A percentile compares a stretch with the other conserved stretches of the same genome.
These are phyloP conservation scores for Probaryconus sp. DNA, from an alignment of 1,140 invertebrate genomes.

Conservation along the genomic window DNA sequence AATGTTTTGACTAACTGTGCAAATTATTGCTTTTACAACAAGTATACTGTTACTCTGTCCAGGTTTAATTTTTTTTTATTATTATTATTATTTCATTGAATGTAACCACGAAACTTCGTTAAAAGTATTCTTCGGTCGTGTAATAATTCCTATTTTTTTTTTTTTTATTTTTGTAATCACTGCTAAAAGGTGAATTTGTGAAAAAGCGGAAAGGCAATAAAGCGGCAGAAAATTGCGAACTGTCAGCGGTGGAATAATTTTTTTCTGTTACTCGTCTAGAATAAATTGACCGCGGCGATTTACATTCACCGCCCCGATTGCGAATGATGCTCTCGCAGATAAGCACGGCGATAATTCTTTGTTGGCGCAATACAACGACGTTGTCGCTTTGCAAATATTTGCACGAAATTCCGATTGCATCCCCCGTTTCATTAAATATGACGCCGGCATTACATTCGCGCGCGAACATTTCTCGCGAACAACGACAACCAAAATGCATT, in stretches of 20 bases:
- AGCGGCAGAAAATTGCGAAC: slow-evolving; percentile 16
- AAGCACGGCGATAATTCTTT: slow-evolving; percentile 48
- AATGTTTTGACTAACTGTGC: slow-evolving; percentile 51
- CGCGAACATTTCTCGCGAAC: background rate
- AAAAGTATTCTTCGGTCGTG: too few relatives aligned
- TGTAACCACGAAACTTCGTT: too few relatives aligned
- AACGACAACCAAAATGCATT: too few relatives aligned
- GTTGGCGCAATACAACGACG: slow-evolving; percentile 32
- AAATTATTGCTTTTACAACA: slow-evolving; percentile 45
- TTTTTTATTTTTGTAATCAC: too few relatives aligned
- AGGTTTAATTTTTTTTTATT: slow-evolving; percentile 25
- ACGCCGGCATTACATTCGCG: slow-evolving; percentile 1
- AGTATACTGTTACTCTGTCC: slow-evolving; percentile 47
- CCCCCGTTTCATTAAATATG: slow-evolving; percentile 24
- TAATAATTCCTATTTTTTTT: too few relatives aligned
- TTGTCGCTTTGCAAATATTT: slow-evolving; percentile 44
- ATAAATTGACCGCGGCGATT: slow-evolving; percentile 30
- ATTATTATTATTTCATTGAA: too few relatives aligned
- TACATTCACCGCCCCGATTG: slow-evolving; percentile 26
- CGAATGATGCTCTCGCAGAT: slow-evolving; percentile 43
- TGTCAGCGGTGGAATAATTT: slow-evolving; percentile 25
- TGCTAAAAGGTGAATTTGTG: too few relatives aligned
- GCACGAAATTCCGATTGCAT: slow-evolving; percentile 44
- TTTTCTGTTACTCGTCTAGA: slow-evolving; percentile 12
- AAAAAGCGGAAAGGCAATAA: too few relatives aligned